Evolutionary conservation across 2,113 vertebrate genomes (phyloP).

Genomic region (Plestiodon gilberti): DNA sequence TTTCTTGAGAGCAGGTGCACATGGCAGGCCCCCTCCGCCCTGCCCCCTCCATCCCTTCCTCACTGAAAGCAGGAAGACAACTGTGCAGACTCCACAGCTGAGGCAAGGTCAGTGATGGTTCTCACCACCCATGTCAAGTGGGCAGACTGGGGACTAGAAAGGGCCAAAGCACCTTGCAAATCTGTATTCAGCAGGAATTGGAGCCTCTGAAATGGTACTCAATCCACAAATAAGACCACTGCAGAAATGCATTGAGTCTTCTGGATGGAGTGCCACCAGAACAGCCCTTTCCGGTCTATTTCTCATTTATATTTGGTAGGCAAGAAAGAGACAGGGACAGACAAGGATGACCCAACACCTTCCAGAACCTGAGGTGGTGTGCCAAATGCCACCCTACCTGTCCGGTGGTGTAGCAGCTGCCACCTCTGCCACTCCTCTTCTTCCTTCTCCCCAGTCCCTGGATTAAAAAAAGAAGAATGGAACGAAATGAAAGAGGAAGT

Average conservation of each 20-base stretch:
- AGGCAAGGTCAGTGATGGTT: neutral
- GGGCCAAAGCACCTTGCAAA: neutral
- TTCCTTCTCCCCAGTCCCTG: no score
- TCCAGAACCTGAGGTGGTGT: no score
- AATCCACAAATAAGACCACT: neutral
- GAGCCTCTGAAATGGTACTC: neutral
- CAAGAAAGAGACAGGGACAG: no score
- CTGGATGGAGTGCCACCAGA: neutral
- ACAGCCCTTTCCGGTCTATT: no score
- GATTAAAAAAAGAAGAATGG: no score
- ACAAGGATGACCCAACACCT: no score
- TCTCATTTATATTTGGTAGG: neutral
- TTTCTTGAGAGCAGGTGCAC: no score
- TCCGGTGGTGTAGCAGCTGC: no score
- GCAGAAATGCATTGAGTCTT: neutral
- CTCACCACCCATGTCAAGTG: neutral
- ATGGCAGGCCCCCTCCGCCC: neutral
- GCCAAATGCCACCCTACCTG: no score
- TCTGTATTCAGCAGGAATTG: neutral
- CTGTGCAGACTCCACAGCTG: neutral
- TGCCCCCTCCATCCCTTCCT: no score
- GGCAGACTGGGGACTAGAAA: neutral
- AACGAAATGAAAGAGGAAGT: no score
- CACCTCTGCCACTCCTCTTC: no score
- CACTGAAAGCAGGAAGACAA: neutral